Conservation (phyloP, 2,888 invertebrate genomes). For the Mesoligia furuncula region DNA sequence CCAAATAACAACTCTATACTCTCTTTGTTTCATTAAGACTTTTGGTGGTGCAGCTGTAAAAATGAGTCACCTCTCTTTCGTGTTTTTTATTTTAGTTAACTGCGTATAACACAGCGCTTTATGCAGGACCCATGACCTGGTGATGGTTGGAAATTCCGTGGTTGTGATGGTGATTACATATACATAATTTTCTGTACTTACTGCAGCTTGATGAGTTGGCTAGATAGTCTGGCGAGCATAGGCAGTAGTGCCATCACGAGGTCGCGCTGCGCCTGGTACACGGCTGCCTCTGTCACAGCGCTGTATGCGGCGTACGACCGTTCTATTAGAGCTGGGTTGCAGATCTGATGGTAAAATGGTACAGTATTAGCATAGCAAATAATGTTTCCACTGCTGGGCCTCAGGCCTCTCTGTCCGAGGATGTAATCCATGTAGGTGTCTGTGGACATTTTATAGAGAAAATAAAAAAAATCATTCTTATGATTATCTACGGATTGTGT, state of each 20-base stretch:
- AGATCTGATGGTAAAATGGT: conserved; percentile 70
- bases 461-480: not conserved
- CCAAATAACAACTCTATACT: not conserved
- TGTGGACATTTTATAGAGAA: not conserved
- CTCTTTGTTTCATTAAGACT: not conserved
- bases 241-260: conserved; percentile 80
- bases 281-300: conserved; percentile 79
- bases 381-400: not conserved
- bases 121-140: not conserved
- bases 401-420: not conserved
- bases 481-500: not conserved
- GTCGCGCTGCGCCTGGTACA: conserved; percentile 77
- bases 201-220: conserved; percentile 79
- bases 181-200: conserved; percentile 56
- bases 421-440: too few relatives aligned
- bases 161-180: not conserved
- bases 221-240: conserved; percentile 81
- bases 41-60: not conserved
- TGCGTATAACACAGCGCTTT: not conserved
- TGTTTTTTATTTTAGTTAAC: not conserved
- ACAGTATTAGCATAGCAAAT: not conserved
- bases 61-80: not conserved
- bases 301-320: conserved; percentile 80
- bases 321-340: conserved; percentile 75
- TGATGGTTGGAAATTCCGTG: not conserved